Percentiles rank a stretch among this genome's conserved stretches.
These are phyloP conservation scores for Andrena cerasifolii DNA, from an alignment of 1,140 invertebrate species.

Conservation along the genomic window DNA sequence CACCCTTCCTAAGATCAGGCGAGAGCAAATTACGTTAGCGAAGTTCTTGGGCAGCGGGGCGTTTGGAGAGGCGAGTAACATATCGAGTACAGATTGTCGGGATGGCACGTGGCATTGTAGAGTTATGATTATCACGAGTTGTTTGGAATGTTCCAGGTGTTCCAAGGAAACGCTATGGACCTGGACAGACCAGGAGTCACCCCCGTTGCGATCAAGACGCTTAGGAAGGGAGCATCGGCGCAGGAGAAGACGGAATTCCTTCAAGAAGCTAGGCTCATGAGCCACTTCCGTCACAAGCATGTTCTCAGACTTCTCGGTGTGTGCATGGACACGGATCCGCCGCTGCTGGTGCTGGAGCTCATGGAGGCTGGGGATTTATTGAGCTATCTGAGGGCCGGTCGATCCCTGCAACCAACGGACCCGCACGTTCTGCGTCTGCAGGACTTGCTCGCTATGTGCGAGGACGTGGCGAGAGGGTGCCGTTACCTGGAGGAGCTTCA, in stretches of 20 bases:
- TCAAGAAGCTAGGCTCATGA: slow-evolving; percentile 98
- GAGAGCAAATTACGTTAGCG: slow-evolving; percentile 90
- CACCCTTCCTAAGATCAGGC: slow-evolving; percentile 91
- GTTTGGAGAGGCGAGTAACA: slow-evolving; percentile 91
- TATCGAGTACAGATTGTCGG: not conserved
- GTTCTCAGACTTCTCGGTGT: slow-evolving; percentile 96
- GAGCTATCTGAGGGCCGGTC: slow-evolving; percentile 91
- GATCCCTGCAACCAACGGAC: slow-evolving; percentile 83
- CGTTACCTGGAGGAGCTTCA: slow-evolving; percentile 96
- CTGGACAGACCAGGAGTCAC: slow-evolving; percentile 82
- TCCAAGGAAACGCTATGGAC: slow-evolving; percentile 91
- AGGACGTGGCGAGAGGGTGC: slow-evolving; percentile 97
- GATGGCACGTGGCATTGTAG: not conserved
- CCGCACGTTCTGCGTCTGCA: slow-evolving; percentile 87
- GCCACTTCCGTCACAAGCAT: slow-evolving; percentile 97
- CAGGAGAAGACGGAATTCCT: slow-evolving; percentile 96
- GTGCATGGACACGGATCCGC: slow-evolving; percentile 95
- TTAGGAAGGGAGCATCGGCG: slow-evolving; percentile 95
- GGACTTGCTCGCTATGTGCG: slow-evolving; percentile 95
- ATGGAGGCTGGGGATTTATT: slow-evolving; percentile 98
- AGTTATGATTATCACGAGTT: not conserved
- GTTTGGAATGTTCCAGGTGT: slow-evolving; percentile 82
- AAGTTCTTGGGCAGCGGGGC: slow-evolving; percentile 97
- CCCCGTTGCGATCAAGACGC: slow-evolving; percentile 86
- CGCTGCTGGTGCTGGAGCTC: slow-evolving; percentile 96